A percentile compares a stretch with the other conserved stretches of the same genome.
Evolutionary conservation across 2,113 vertebrate genomes (phyloP).

Genomic region (Oncorhynchus gorbuscha): DNA sequence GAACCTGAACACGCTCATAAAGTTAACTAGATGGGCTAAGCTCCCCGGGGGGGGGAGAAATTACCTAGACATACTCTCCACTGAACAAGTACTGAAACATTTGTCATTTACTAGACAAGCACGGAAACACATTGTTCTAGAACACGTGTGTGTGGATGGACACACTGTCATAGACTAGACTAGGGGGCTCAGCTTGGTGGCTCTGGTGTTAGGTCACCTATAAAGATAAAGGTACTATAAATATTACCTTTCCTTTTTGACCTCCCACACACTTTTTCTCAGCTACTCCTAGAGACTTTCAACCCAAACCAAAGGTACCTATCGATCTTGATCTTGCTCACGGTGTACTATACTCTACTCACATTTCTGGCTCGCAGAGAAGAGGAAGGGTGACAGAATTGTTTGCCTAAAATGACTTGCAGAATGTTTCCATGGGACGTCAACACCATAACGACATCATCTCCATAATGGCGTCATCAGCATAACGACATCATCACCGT

Average conservation of each 20-base stretch:
- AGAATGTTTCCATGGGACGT: not conserved
- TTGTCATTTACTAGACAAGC: no score
- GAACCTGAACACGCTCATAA: not conserved
- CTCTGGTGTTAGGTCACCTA: no score
- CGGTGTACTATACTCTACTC: not conserved
- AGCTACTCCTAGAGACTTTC: not conserved
- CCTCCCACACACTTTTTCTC: not conserved
- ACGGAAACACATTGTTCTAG: no score
- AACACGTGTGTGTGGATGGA: no score
- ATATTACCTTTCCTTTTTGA: no score
- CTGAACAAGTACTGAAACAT: no score
- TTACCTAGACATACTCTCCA: no score
- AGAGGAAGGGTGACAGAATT: not conserved
- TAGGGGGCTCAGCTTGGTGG: no score
- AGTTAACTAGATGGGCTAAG: no score
- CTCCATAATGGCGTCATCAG: conserved; percentile 7
- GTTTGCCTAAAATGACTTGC: not conserved
- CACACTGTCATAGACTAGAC: no score
- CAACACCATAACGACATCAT: not conserved
- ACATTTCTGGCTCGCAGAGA: not conserved
- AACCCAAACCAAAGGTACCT: conserved; percentile 70
- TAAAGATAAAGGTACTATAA: no score
- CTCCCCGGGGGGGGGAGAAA: no score
- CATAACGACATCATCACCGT: not conserved
- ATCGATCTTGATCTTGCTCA: conserved; percentile 17